Conservation (phyloP, 2,113 vertebrate genomes). For the Calyptommatus sinebrachiatus region DNA sequence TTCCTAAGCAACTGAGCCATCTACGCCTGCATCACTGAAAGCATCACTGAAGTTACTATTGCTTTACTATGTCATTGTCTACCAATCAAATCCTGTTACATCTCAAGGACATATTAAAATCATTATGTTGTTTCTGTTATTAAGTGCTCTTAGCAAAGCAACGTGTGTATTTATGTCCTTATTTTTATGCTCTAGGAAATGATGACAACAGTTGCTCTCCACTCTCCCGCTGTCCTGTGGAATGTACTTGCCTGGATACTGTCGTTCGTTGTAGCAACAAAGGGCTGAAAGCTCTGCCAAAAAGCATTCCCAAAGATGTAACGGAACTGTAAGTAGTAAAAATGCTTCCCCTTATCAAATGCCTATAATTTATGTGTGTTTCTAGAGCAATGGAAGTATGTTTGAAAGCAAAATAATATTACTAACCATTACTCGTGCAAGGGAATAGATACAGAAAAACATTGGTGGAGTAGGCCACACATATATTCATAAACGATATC, state of each 20-base stretch:
- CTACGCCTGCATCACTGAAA: too few relatives aligned
- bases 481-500: too few relatives aligned
- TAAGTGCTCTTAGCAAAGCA: slow-evolving; percentile 6
- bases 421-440: neutral
- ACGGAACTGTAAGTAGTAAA: slow-evolving; percentile 90
- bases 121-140: neutral
- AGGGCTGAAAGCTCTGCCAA: slow-evolving; percentile 87
- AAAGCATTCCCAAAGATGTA: slow-evolving; percentile 92
- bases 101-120: slow-evolving; percentile 4
- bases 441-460: too few relatives aligned
- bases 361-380: neutral
- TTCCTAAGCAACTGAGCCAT: too few relatives aligned
- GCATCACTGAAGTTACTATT: neutral
- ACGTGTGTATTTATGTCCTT: slow-evolving; percentile 21
- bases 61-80: neutral
- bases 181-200: slow-evolving; percentile 77
- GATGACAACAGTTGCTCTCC: slow-evolving; percentile 95
- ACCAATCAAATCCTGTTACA: neutral
- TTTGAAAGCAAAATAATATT: neutral
- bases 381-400: neutral
- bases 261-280: slow-evolving; percentile 99
- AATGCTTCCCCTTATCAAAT: slow-evolving; percentile 21
- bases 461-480: too few relatives aligned
- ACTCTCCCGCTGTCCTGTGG: slow-evolving; percentile 87
- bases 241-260: slow-evolving; percentile 96